phyloP scores from a whole-genome alignment of 2,797 vertebrate species.

The Sebastes minor region DNA sequence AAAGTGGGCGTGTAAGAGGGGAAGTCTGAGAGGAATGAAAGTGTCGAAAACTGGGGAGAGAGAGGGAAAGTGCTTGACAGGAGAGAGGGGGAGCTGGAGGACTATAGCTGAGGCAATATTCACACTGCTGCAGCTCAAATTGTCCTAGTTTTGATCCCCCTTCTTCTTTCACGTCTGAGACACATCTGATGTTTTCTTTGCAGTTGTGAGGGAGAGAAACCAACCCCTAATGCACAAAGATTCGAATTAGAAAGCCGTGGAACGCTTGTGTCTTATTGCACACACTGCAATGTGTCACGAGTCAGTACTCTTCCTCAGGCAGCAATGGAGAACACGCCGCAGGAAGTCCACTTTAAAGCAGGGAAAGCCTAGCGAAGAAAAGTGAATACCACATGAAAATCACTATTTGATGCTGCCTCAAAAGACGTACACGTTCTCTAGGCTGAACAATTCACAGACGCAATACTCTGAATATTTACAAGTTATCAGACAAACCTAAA shows the following conservation, averaged over 20 bases:
- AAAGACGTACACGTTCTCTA: not conserved
- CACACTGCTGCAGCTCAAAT: slow-evolving; percentile 35
- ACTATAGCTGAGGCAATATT: slow-evolving; percentile 57
- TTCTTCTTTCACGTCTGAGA: slow-evolving; percentile 18
- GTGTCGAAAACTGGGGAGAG: slow-evolving; percentile 11
- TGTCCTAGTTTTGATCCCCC: slow-evolving; percentile 39
- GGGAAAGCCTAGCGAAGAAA: not conserved
- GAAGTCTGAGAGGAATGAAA: slow-evolving; percentile 27
- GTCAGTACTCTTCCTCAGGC: slow-evolving; percentile 8
- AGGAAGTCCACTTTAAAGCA: slow-evolving; percentile 4
- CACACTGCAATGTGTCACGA: not conserved
- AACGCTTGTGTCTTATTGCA: slow-evolving; percentile 5
- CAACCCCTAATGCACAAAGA: slow-evolving; percentile 7
- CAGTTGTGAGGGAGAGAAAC: slow-evolving; percentile 3
- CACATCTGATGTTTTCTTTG: slow-evolving; percentile 34
- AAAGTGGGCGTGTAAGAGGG: slow-evolving; percentile 30
- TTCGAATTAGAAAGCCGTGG: slow-evolving; percentile 9
- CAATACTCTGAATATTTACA: not conserved
- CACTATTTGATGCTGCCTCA: not conserved
- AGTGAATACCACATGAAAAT: not conserved
- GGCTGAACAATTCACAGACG: not conserved
- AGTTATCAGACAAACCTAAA: not conserved
- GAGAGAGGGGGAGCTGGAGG: slow-evolving; percentile 76
- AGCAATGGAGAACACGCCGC: not conserved
- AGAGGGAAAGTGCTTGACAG: slow-evolving; percentile 41